Conservation (phyloP, 2,888 invertebrate species). For the Cantharis flavilabris region DNA sequence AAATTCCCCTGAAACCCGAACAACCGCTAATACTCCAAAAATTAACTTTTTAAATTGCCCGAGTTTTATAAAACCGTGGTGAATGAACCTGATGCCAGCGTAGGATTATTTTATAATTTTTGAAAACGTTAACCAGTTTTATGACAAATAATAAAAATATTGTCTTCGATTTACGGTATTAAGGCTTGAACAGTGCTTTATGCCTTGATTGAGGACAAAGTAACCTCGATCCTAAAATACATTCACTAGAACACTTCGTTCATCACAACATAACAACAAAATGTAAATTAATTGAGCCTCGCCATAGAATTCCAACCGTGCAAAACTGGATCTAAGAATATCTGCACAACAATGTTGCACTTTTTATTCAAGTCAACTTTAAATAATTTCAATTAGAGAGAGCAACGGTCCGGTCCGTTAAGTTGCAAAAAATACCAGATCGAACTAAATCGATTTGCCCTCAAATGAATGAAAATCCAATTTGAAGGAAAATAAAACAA, state of each 20-base stretch:
- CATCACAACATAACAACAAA: not conserved
- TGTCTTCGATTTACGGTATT: not conserved
- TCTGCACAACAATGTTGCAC: not conserved
- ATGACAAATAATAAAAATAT: not conserved
- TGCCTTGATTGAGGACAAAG: slow-evolving; percentile 1
- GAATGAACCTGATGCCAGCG: not conserved
- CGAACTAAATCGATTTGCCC: not conserved
- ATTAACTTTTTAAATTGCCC: not conserved
- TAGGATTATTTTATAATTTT: not conserved
- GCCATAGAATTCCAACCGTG: not conserved
- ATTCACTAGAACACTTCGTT: not conserved
- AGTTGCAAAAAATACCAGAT: not conserved
- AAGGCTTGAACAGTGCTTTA: not conserved
- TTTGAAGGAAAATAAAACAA: not conserved
- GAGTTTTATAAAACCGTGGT: not conserved
- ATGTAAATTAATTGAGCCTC: not conserved
- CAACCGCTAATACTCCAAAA: not conserved
- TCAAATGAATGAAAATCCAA: not conserved
- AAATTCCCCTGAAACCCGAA: not conserved
- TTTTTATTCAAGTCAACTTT: not conserved
- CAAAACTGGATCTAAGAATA: not conserved
- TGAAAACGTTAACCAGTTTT: not conserved
- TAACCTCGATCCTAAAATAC: not conserved
- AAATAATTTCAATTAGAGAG: not conserved
- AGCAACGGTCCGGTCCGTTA: not conserved